A percentile compares a stretch with the other conserved stretches of the same genome.
Evolutionary conservation across 1,140 invertebrate genomes (phyloP).

Genomic region (Atta texana): DNA sequence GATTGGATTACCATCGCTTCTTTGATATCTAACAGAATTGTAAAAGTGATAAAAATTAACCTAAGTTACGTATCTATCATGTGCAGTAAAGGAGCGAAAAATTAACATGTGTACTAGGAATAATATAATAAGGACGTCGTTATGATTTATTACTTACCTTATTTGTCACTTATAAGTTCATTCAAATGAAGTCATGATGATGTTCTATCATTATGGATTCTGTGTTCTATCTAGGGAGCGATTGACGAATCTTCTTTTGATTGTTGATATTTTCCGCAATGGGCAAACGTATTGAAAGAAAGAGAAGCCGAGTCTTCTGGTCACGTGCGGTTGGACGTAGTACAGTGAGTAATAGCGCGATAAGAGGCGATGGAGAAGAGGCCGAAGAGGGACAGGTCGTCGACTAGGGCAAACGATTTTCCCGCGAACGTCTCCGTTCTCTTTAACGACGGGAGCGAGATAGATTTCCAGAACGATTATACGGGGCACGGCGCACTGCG

Average conservation of each 20-base stretch:
- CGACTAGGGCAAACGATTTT: conserved; percentile 66
- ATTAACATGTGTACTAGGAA: no score
- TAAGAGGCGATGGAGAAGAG: neutral
- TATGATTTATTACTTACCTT: no score
- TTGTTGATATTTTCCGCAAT: conserved; percentile 3
- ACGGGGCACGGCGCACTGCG: conserved; percentile 49
- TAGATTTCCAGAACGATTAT: conserved; percentile 79
- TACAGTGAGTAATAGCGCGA: conserved; percentile 57
- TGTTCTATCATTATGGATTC: no score
- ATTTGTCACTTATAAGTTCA: no score
- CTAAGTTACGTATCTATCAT: no score
- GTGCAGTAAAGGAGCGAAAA: no score
- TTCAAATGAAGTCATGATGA: no score
- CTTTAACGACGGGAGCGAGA: conserved; percentile 54
- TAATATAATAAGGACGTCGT: no score
- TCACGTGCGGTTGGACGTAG: conserved; percentile 60
- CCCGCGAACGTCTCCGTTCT: conserved; percentile 69
- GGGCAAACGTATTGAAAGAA: neutral
- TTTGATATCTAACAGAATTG: no score
- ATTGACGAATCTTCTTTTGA: neutral
- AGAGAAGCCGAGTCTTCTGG: conserved; percentile 34
- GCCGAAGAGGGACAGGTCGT: neutral
- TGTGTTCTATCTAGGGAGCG: no score
- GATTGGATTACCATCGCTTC: no score
- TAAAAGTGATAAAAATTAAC: no score